phyloP scores from a whole-genome alignment of 1,140 invertebrate genomes.

The Drosophila sechellia region DNA sequence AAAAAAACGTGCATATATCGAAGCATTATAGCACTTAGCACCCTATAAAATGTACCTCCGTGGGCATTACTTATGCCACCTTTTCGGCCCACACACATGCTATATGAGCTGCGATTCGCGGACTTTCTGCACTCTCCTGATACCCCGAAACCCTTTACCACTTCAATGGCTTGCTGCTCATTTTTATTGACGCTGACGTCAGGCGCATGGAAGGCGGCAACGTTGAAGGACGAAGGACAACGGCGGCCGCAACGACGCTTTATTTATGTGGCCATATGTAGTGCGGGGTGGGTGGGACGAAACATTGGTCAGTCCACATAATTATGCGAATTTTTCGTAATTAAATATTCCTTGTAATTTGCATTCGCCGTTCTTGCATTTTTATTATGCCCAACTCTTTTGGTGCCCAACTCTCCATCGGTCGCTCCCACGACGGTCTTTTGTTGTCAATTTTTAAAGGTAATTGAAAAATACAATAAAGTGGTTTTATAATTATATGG shows the following conservation, averaged over 20 bases:
- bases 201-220: conserved; percentile 4
- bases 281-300: conserved; percentile 9
- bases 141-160: conserved; percentile 26
- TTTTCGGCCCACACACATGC: conserved; percentile 2
- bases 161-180: conserved; percentile 52
- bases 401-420: neutral
- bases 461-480: conserved; percentile 83
- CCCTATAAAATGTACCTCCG: neutral
- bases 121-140: neutral
- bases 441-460: conserved; percentile 81
- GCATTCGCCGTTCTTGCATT: conserved; percentile 65
- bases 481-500: conserved; percentile 73
- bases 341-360: conserved; percentile 83
- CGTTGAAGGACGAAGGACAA: conserved; percentile 27
- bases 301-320: conserved; percentile 62
- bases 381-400: conserved; percentile 52
- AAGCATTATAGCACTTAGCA: neutral
- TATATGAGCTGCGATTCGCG: conserved; percentile 23
- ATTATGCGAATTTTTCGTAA: conserved; percentile 82
- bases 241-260: conserved; percentile 42
- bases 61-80: neutral
- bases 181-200: conserved; percentile 64
- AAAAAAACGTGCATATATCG: no score
- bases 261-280: conserved; percentile 71
- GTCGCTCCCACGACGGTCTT: conserved; percentile 43